Evolutionary conservation across 23 tunicate species (phyloP).

Genomic region (Ascidia mentula): DNA sequence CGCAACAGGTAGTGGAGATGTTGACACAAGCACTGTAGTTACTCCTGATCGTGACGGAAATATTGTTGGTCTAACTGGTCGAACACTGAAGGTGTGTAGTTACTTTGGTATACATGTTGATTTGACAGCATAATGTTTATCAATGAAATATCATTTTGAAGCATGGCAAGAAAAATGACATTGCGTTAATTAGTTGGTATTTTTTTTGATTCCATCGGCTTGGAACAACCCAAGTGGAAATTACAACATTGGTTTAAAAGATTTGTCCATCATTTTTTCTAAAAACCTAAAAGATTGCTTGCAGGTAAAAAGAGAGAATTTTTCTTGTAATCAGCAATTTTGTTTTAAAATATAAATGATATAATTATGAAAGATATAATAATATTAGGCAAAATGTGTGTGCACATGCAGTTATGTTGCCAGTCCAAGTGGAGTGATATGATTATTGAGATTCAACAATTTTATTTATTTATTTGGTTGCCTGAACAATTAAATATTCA

Average conservation of each 20-base stretch:
- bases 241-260: constrained; percentile 71
- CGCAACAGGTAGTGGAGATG: constrained; percentile 99
- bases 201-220: constrained; percentile 63
- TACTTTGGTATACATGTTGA: too few relatives aligned
- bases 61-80: constrained; percentile 84
- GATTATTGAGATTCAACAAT: too few relatives aligned
- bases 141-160: too few relatives aligned
- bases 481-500: not conserved
- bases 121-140: too few relatives aligned
- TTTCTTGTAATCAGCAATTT: too few relatives aligned
- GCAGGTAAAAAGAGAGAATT: too few relatives aligned
- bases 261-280: constrained; percentile 62
- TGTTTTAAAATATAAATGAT: too few relatives aligned
- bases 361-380: too few relatives aligned
- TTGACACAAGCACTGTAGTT: constrained; percentile 65
- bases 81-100: constrained; percentile 60
- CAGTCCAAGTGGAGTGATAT: too few relatives aligned
- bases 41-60: constrained; percentile 45
- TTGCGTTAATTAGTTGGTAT: not conserved
- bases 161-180: not conserved
- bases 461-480: too few relatives aligned
- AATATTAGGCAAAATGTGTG: too few relatives aligned
- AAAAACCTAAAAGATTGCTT: constrained; percentile 61
- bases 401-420: too few relatives aligned
- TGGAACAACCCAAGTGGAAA: constrained; percentile 86